Evolutionary conservation across 2,797 vertebrate species (phyloP), one percentile per base, ranked within the genome.

Genomic region (Gambusia yucatana): DNA sequence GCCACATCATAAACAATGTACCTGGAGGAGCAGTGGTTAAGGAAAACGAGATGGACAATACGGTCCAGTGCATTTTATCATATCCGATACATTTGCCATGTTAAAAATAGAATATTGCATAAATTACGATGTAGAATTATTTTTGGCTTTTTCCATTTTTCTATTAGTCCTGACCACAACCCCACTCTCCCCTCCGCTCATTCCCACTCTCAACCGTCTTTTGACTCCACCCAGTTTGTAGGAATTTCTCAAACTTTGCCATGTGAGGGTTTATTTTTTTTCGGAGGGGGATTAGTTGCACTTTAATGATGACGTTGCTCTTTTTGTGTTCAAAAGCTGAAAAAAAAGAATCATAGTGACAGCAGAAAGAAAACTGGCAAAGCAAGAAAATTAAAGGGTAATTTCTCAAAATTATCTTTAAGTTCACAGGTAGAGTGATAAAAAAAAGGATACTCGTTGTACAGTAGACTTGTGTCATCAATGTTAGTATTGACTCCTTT

Each of bases 371-470:
- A 41, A 14, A 39, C 17, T 5, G 48, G 28, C 20, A 41, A 74
- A 17, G 52, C 11, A 65, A 71, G 69, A 36, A 3, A 71, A 22
- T 5, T 74, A 57, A 82, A 2, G 17, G 3, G 25, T n/a, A 2
- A 69, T 41, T 33, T 33, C 9, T n/a, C 1, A 83, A 73, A 75
- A 78, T 9, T 0, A 80, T 47, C 2, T 52, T 72, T 0, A 79
- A 39, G 77, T n/a, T 79, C 3, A 75, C 22, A n/a, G 82, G 72
- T 48, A 76, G 78, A 11, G 10, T 39, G 46, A 57, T 46, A 4
- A 44, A 30, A 25, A 25, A 77, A 98, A 99, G 98, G 98, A 99
- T 99, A 99, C 98, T 99, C 98, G 30, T 99, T 99, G 95, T 99
- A 99, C 22, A 99, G 96, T 48, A 99, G 97, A 91, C 97, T 98